Evolutionary conservation across 2,888 invertebrate species (phyloP).

Genomic region (Polylopha cassiicola): DNA sequence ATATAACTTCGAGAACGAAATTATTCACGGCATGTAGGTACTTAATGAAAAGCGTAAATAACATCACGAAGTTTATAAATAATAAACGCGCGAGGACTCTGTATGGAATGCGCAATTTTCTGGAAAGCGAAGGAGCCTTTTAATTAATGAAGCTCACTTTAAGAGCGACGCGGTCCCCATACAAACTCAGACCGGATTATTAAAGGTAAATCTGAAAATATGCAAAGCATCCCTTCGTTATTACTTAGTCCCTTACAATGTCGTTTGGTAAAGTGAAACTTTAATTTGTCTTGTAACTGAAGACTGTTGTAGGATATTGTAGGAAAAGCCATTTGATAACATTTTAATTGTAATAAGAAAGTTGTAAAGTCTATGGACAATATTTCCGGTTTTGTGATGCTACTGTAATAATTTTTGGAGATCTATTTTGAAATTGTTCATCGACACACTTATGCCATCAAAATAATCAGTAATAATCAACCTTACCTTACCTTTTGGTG

Average conservation of each 20-base stretch:
- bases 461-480: too few relatives aligned
- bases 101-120: conserved; percentile 28
- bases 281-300: too few relatives aligned
- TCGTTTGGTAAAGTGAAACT: not conserved
- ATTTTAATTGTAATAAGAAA: too few relatives aligned
- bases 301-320: too few relatives aligned
- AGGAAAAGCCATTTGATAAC: too few relatives aligned
- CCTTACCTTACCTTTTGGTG: too few relatives aligned
- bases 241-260: conserved; percentile 1
- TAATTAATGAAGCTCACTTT: conserved; percentile 37
- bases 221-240: too few relatives aligned
- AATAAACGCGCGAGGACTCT: conserved; percentile 33
- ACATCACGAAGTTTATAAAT: conserved; percentile 37
- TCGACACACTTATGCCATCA: too few relatives aligned
- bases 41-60: conserved; percentile 47
- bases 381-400: too few relatives aligned
- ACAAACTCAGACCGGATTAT: conserved; percentile 6
- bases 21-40: conserved; percentile 32
- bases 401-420: too few relatives aligned
- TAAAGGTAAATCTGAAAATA: not conserved
- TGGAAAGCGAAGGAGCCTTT: conserved; percentile 26
- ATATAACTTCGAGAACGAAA: conserved; percentile 17
- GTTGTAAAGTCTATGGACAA: too few relatives aligned
- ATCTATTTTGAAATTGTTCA: too few relatives aligned
- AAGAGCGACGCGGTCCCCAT: conserved; percentile 9